Evolutionary conservation across 30 jellyfish, hydroid and myxozoan species (phyloP).

Genomic region (Calvadosia cruxmelitensis): DNA sequence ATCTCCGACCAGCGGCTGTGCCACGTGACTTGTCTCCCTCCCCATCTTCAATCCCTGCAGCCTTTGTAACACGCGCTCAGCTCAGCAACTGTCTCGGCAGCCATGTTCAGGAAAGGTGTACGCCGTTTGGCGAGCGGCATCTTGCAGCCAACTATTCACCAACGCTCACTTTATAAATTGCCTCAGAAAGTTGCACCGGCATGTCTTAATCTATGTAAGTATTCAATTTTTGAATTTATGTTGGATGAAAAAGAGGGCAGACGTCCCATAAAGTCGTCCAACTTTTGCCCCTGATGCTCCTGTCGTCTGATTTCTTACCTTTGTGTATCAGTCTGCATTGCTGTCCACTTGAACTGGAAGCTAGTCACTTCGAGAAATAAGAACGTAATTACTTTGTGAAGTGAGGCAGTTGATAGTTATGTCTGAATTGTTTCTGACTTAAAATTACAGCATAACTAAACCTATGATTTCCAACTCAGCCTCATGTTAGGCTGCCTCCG

Average conservation of each 20-base stretch:
- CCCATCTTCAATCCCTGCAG: background rate
- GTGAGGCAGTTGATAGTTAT: too few species aligned
- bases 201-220: constrained; percentile 65
- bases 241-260: background rate
- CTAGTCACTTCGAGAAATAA: too few species aligned
- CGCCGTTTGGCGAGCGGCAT: constrained; percentile 73
- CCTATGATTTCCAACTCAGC: too few species aligned
- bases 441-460: too few species aligned
- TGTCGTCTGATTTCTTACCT: constrained; percentile 4
- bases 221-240: background rate
- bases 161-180: constrained; percentile 59
- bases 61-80: background rate
- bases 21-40: background rate
- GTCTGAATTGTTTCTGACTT: too few species aligned
- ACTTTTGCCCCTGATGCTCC: constrained; percentile 18
- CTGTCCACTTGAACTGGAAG: too few species aligned
- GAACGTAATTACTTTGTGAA: too few species aligned
- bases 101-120: constrained; percentile 93
- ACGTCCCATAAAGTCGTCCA: constrained; percentile 4
- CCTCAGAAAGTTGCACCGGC: constrained; percentile 81
- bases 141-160: constrained; percentile 66
- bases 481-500: too few species aligned
- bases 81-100: constrained; percentile 3
- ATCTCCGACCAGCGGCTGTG: background rate
- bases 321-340: background rate